A percentile compares a stretch with the other conserved stretches of the same genome.
Evolutionary conservation across 2,888 invertebrate genomes (phyloP).

Genomic region (Drosophila paramelanica): DNA sequence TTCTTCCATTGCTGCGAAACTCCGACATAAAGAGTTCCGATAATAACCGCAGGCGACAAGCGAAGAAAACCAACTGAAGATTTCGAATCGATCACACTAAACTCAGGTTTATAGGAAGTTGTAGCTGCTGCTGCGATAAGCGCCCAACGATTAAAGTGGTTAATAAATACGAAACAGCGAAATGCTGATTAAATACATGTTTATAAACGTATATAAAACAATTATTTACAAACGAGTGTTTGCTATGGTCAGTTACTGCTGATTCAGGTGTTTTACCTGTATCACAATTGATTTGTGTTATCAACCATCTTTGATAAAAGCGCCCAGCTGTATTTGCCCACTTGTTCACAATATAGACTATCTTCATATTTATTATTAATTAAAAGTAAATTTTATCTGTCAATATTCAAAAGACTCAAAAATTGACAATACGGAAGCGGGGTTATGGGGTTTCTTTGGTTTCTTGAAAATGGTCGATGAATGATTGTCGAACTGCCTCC

Average conservation of each 20-base stretch:
- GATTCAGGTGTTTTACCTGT: not conserved
- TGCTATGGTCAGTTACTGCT: not conserved
- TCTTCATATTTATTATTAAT: not conserved
- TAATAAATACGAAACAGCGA: too few relatives aligned
- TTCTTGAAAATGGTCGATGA: too few relatives aligned
- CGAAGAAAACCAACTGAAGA: conserved; percentile 23
- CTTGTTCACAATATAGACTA: not conserved
- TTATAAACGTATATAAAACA: too few relatives aligned
- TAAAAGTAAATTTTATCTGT: not conserved
- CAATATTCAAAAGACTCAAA: too few relatives aligned
- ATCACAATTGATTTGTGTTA: not conserved
- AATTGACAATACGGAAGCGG: too few relatives aligned
- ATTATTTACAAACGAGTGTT: not conserved
- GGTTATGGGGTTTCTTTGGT: too few relatives aligned
- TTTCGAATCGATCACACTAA: not conserved
- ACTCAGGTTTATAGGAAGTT: not conserved
- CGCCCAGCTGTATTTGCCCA: not conserved
- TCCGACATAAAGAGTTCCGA: not conserved
- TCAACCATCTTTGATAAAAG: not conserved
- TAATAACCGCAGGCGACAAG: conserved; percentile 18
- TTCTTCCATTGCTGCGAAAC: not conserved
- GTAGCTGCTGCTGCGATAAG: conserved; percentile 27
- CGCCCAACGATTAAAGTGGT: not conserved
- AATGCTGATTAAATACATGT: too few relatives aligned
- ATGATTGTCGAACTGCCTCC: too few relatives aligned